Conservation (phyloP, 2,797 vertebrate species). For the Craterocephalus amniculus region DNA sequence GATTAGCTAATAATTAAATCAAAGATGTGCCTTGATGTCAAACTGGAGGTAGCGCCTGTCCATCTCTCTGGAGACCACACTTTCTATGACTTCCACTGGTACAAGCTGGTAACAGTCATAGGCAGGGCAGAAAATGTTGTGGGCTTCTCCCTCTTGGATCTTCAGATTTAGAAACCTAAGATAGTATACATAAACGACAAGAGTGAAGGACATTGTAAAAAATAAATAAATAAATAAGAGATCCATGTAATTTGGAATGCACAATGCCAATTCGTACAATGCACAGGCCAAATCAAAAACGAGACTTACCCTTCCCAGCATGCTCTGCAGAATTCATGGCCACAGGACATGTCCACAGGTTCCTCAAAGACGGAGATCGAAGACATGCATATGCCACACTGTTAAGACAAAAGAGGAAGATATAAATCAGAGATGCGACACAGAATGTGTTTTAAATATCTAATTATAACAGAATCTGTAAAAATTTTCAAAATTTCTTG, state of each 20-base stretch:
- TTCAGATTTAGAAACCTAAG: slow-evolving; percentile 97
- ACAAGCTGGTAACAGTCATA: slow-evolving; percentile 98
- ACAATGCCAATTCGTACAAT: neutral
- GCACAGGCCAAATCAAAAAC: slow-evolving; percentile 4
- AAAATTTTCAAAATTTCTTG: slow-evolving; percentile 5
- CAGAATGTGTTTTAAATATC: neutral
- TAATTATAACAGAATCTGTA: neutral
- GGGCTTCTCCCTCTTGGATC: slow-evolving; percentile 99
- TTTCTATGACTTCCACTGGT: slow-evolving; percentile 98
- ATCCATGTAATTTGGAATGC: neutral
- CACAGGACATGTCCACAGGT: slow-evolving; percentile 96
- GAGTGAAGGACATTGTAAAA: neutral
- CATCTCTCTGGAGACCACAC: slow-evolving; percentile 99
- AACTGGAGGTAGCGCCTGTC: slow-evolving; percentile 97
- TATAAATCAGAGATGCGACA: neutral
- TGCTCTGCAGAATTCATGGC: slow-evolving; percentile 96
- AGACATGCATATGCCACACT: slow-evolving; percentile 99
- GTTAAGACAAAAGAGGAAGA: slow-evolving; percentile 42
- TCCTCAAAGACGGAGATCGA: slow-evolving; percentile 96
- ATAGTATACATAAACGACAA: slow-evolving; percentile 8
- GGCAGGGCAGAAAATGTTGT: slow-evolving; percentile 98
- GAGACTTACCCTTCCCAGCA: slow-evolving; percentile 97
- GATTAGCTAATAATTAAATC: neutral
- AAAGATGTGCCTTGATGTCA: slow-evolving; percentile 93
- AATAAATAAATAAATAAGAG: neutral